Conservation (phyloP, 2,888 invertebrate genomes). For the Sarcophaga rosellei region DNA sequence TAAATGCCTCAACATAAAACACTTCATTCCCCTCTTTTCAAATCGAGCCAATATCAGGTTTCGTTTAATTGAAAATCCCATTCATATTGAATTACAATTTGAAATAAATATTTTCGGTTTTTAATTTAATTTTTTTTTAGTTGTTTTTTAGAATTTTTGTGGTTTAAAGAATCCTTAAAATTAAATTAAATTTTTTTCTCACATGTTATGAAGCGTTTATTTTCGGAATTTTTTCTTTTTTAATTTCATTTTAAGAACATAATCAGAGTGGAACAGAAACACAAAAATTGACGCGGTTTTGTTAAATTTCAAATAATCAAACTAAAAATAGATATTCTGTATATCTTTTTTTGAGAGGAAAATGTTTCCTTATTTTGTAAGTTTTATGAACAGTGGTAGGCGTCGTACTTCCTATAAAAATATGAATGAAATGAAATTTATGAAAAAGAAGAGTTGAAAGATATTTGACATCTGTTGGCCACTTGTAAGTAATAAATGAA, state of each 20-base stretch:
- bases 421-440: neutral
- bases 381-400: constrained; percentile 7
- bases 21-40: constrained; percentile 2
- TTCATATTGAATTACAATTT: constrained; percentile 41
- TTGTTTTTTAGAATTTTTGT: constrained; percentile 7
- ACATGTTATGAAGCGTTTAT: neutral
- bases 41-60: constrained; percentile 18
- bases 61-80: constrained; percentile 53
- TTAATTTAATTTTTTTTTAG: constrained; percentile 8
- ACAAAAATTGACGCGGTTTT: constrained; percentile 8
- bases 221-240: neutral
- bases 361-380: constrained; percentile 20
- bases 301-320: constrained; percentile 26
- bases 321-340: constrained; percentile 51
- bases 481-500: constrained; percentile 59
- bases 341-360: constrained; percentile 27
- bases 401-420: constrained; percentile 38
- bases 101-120: constrained; percentile 53
- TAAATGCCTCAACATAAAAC: neutral
- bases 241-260: constrained; percentile 1
- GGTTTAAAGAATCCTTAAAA: constrained; percentile 11
- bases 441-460: constrained; percentile 34
- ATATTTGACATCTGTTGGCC: constrained; percentile 62
- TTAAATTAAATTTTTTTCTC: neutral
- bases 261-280: constrained; percentile 23